Conservation (phyloP, 2,888 invertebrate genomes). For the Cylloceria caligata region DNA sequence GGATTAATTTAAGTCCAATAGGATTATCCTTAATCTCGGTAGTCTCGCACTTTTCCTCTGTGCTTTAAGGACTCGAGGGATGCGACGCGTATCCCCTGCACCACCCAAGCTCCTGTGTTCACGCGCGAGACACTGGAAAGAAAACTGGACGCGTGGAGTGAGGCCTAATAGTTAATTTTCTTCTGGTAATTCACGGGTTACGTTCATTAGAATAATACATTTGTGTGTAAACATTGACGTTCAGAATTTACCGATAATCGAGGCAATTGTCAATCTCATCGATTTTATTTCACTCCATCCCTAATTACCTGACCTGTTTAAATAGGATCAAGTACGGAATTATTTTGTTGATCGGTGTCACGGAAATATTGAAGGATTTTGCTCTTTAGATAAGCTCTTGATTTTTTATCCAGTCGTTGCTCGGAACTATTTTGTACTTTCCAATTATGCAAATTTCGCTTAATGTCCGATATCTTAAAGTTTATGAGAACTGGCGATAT, state of each 20-base stretch:
- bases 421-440: too few relatives aligned
- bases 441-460: too few relatives aligned
- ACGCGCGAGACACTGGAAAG: constrained; percentile 42
- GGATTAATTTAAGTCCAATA: constrained; percentile 83
- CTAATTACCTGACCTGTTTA: too few relatives aligned
- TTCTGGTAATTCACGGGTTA: constrained; percentile 42
- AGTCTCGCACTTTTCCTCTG: constrained; percentile 72
- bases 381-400: too few relatives aligned
- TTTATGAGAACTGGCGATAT: too few relatives aligned
- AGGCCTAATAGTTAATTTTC: constrained; percentile 54
- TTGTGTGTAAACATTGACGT: constrained; percentile 71
- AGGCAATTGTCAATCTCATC: too few relatives aligned
- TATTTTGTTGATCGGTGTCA: too few relatives aligned
- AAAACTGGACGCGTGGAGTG: constrained; percentile 66
- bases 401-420: too few relatives aligned
- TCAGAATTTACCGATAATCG: constrained; percentile 5
- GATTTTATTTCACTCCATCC: too few relatives aligned
- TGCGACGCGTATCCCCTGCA: constrained; percentile 7
- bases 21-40: constrained; percentile 82
- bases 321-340: too few relatives aligned
- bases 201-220: constrained; percentile 73
- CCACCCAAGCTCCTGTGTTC: constrained; percentile 29
- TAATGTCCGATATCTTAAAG: too few relatives aligned
- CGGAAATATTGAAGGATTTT: too few relatives aligned
- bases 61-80: constrained; percentile 47